A percentile compares a stretch with the other conserved stretches of the same genome.
Evolutionary conservation across 2,888 invertebrate species (phyloP).

Genomic region (Cephus rjabovi): DNA sequence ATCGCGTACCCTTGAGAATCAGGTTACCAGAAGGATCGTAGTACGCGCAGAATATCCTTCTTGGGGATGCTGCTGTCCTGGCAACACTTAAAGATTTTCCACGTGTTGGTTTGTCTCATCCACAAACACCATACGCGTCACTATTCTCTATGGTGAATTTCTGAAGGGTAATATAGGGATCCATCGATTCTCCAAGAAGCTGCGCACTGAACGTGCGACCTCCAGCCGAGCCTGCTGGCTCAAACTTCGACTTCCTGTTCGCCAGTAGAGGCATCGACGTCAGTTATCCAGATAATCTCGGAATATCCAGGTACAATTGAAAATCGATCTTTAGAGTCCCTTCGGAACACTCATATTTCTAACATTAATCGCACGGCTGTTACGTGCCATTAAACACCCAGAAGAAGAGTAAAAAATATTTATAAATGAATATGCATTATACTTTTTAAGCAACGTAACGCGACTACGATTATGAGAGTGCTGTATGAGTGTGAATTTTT

Average conservation of each 20-base stretch:
- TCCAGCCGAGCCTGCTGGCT: constrained; percentile 45
- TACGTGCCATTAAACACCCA: no score
- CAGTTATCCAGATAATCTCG: not conserved
- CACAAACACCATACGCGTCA: constrained; percentile 26
- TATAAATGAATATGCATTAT: not conserved
- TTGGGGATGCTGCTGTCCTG: constrained; percentile 44
- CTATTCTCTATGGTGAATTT: constrained; percentile 2
- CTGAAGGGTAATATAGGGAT: not conserved
- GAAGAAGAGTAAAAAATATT: not conserved
- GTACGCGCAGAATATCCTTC: constrained; percentile 25
- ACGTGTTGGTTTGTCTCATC: constrained; percentile 45
- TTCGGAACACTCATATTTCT: no score
- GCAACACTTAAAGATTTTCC: constrained; percentile 39
- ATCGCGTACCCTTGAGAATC: constrained; percentile 33
- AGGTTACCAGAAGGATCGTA: constrained; percentile 38
- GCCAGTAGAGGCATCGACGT: not conserved
- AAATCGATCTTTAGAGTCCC: not conserved
- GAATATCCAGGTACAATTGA: not conserved
- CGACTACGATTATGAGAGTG: not conserved
- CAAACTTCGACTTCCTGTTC: constrained; percentile 48
- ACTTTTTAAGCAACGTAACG: not conserved
- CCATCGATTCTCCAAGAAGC: not conserved
- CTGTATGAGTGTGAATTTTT: no score
- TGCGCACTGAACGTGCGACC: constrained; percentile 26
- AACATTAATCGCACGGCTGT: not conserved